A percentile compares a stretch with the other conserved stretches of the same genome.
Evolutionary conservation across 2,113 vertebrate genomes (phyloP).

Genomic region (Microcebus tavaratra): DNA sequence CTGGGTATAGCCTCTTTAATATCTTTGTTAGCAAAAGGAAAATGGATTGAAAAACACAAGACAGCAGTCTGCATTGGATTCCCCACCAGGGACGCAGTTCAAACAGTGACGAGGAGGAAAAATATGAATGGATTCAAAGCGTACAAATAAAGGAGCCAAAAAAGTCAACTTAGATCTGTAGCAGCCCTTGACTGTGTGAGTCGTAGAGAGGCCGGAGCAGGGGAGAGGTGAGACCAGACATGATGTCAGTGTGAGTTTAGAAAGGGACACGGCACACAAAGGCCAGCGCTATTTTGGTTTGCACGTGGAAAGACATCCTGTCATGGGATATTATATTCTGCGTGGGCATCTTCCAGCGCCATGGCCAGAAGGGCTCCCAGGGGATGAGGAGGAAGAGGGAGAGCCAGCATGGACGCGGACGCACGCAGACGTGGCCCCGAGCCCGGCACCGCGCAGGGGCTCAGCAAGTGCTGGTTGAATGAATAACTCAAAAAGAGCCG

Average conservation of each 20-base stretch:
- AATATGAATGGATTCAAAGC: background rate
- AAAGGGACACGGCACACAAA: background rate
- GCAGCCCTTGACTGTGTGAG: accelerated
- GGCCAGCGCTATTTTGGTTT: constrained; percentile 37
- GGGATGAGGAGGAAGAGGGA: background rate
- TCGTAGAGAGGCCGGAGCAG: accelerated
- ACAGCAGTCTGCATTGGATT: background rate
- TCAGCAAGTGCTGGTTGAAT: too few relatives aligned
- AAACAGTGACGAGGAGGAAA: background rate
- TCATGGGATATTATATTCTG: background rate
- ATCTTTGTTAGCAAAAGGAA: background rate
- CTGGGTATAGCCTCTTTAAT: background rate
- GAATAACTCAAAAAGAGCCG: background rate
- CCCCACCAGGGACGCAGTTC: background rate
- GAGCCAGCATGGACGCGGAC: accelerated
- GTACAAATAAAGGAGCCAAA: background rate
- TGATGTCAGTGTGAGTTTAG: background rate
- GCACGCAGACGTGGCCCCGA: accelerated
- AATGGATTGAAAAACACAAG: background rate
- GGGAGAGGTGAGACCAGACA: background rate
- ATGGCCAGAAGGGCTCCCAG: background rate
- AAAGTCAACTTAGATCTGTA: background rate
- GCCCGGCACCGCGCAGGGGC: accelerated
- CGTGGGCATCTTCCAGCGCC: background rate
- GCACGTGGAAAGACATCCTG: constrained; percentile 47